Evolutionary conservation across 2,888 invertebrate genomes (phyloP), one percentile per base, ranked within the genome.

Genomic region (Coelinius sp.): DNA sequence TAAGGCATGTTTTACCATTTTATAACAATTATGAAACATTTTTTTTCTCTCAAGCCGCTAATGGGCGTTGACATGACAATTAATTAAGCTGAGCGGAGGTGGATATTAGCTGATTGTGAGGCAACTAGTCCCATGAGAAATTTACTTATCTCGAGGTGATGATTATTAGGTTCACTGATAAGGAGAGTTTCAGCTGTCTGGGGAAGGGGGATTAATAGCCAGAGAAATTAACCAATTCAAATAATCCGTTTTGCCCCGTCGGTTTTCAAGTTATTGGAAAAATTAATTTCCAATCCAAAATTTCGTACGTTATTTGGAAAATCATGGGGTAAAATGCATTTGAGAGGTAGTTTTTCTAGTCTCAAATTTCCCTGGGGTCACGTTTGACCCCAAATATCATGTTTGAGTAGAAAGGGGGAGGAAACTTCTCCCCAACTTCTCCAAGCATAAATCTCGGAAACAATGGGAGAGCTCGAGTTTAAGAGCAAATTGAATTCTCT

Each of bases 71-170:
- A 17, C 35, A n/a, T n/a, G 31, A 14, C 14, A 17, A 20, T 59
- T 59, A 59, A 59, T 59, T 35, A 59, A 35, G 31, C 35, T 31
- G 59, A 59, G 35, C 31, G 59, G 59, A 59, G 31, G 31, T 35
- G 35, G 31, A 53, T 35, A 59, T 59, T 14, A 59, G 31, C 3
- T 59, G 46, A 49, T 20, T 49, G 46, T 5, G 20, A 31, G 46
- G 46, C 7, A 49, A 49, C 17, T 49, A 6, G 46, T 49, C 46
- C 20, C 46, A 20, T 49, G 46, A 20, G 35, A 59, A 59, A 59
- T 59, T 59, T 14, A 35, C 5, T 59, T 31, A 59, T 59, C 35
- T 6, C n/a, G 59, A 25, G 59, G 59, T 31, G 59, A 31, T 31
- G n/a, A n/a, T n/a, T n/a, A 59, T 59, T 35, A 20, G 14, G 14